phyloP scores from a whole-genome alignment of 2,888 invertebrate genomes.

The Polia nebulosa region DNA sequence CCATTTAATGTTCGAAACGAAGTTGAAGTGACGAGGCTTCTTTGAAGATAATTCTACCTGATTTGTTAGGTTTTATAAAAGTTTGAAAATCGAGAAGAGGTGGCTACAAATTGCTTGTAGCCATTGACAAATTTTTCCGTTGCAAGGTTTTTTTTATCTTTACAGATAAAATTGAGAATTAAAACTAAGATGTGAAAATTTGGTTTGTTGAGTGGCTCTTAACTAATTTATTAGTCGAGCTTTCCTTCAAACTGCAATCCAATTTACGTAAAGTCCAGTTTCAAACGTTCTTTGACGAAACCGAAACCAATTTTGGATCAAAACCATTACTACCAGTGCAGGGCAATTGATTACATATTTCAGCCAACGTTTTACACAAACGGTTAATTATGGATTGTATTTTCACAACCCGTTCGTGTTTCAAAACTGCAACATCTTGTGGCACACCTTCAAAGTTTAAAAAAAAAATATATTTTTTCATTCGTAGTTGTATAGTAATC shows the following conservation, averaged over 20 bases:
- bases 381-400: background rate
- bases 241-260: background rate
- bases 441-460: background rate
- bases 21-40: constrained; percentile 44
- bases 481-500: too few relatives aligned
- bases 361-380: background rate
- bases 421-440: background rate
- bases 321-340: background rate
- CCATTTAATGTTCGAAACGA: constrained; percentile 58
- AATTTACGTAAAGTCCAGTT: background rate
- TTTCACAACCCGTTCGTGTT: background rate
- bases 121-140: background rate
- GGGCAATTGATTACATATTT: background rate
- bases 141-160: background rate
- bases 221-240: too few relatives aligned
- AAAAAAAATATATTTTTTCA: too few relatives aligned
- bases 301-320: background rate
- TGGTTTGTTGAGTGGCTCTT: background rate
- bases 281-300: background rate
- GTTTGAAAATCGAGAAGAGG: constrained; percentile 9
- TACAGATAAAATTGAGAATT: too few relatives aligned
- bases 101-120: background rate
- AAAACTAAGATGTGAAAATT: too few relatives aligned
- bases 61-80: constrained; percentile 25
- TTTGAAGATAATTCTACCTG: constrained; percentile 27